Conservation (phyloP, 2,888 invertebrate genomes). For the Electrophaes corylata region DNA sequence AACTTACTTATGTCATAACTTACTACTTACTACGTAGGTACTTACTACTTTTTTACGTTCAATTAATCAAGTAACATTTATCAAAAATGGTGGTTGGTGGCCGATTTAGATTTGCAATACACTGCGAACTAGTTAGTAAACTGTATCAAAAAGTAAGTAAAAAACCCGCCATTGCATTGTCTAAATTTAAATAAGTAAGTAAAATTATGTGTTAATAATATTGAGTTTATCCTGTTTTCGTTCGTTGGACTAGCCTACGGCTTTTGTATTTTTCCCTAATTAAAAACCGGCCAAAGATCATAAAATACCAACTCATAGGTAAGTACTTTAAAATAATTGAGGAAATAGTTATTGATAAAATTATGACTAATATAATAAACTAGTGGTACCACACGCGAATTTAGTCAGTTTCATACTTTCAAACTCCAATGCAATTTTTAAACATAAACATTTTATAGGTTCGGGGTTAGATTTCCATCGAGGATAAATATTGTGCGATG, state of each 20-base stretch:
- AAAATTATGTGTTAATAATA: background rate
- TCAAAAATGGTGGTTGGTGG: too few species aligned
- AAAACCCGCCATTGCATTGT: background rate
- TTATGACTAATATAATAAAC: background rate
- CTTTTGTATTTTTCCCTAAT: conserved; percentile 5
- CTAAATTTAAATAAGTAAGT: background rate
- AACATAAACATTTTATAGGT: too few species aligned
- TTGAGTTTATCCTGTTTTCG: conserved; percentile 11
- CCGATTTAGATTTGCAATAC: background rate
- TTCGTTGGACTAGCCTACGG: background rate
- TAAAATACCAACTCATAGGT: background rate
- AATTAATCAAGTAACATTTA: too few species aligned
- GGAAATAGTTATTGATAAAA: conserved; percentile 3
- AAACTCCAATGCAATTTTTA: too few species aligned
- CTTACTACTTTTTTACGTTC: too few species aligned
- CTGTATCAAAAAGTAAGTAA: background rate
- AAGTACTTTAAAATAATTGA: background rate
- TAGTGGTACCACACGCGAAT: too few species aligned
- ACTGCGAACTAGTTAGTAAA: too few species aligned
- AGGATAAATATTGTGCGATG: too few species aligned
- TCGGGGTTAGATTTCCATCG: too few species aligned
- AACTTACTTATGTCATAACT: too few species aligned
- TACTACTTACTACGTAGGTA: too few species aligned
- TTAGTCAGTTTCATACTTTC: too few species aligned
- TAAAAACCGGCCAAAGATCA: conserved; percentile 12